Evolutionary conservation across 2,797 vertebrate species (phyloP).

Genomic region (Antrozous pallidus): DNA sequence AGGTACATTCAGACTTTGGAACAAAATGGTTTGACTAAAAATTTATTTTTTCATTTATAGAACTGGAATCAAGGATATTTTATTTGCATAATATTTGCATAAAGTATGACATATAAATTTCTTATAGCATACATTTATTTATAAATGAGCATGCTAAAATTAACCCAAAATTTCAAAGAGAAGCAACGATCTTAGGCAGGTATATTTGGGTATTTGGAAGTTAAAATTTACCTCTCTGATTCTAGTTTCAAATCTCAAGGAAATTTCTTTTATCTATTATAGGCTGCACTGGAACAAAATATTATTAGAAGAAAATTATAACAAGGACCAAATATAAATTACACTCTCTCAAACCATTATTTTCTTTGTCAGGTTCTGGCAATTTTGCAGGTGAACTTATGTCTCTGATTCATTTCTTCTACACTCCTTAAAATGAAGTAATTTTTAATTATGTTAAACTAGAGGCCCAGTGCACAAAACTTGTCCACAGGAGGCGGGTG

Average conservation of each 20-base stretch:
- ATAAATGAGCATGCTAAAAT: background rate
- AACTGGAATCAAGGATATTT: background rate
- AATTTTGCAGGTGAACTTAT: background rate
- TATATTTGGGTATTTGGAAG: background rate
- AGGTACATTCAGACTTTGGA: background rate
- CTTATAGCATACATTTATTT: background rate
- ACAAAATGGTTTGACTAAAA: background rate
- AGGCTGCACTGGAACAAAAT: background rate
- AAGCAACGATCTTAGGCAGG: background rate
- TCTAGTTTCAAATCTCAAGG: slow-evolving; percentile 16
- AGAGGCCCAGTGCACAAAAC: no score
- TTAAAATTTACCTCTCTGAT: background rate
- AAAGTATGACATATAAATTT: background rate
- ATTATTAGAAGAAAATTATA: background rate
- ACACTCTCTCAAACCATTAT: background rate
- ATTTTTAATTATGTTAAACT: background rate
- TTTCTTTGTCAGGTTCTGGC: background rate
- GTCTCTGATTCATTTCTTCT: background rate
- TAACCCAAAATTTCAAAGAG: background rate
- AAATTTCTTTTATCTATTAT: background rate
- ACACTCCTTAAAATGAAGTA: background rate
- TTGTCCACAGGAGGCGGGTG: no score
- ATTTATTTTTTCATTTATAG: background rate
- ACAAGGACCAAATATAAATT: background rate
- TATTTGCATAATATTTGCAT: background rate